phyloP scores from a whole-genome alignment of 2,888 invertebrate genomes.

The Bhutanitis thaidina region DNA sequence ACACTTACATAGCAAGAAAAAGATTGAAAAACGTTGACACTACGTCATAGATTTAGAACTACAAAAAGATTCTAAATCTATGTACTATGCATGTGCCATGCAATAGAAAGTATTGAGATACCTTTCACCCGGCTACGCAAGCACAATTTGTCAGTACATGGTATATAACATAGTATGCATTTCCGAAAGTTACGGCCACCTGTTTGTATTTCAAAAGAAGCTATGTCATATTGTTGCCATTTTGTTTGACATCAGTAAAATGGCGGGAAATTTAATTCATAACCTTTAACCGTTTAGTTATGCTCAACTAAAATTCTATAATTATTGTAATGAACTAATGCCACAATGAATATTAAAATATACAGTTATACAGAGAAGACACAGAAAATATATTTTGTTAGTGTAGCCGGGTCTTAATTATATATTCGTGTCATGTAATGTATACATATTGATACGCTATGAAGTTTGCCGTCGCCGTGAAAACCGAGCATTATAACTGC shows the following conservation, averaged over 20 bases:
- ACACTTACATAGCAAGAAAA: too few relatives aligned
- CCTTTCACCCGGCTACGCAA: constrained; percentile 21
- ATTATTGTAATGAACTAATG: constrained; percentile 11
- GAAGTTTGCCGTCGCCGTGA: constrained; percentile 44
- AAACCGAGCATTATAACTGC: constrained; percentile 72
- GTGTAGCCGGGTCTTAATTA: constrained; percentile 25
- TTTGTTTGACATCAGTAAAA: constrained; percentile 4
- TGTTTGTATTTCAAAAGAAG: background rate
- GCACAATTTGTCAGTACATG: constrained; percentile 4
- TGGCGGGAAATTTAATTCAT: background rate
- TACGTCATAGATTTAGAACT: too few relatives aligned
- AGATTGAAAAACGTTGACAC: too few relatives aligned
- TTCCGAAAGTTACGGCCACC: constrained; percentile 4
- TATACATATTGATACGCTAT: constrained; percentile 30
- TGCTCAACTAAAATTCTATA: constrained; percentile 7
- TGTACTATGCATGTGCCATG: too few relatives aligned
- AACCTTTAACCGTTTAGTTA: background rate
- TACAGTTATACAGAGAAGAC: background rate
- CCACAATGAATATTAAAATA: constrained; percentile 2
- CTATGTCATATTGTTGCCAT: background rate
- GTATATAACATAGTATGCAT: background rate
- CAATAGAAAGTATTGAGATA: constrained; percentile 12
- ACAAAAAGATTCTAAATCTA: too few relatives aligned
- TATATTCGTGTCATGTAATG: constrained; percentile 36
- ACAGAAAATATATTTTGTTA: background rate